Percentiles rank a stretch among this genome's conserved stretches.
These are phyloP conservation scores for Hipposideros armiger DNA, from an alignment of 2,113 vertebrate genomes.

Conservation along the genomic window DNA sequence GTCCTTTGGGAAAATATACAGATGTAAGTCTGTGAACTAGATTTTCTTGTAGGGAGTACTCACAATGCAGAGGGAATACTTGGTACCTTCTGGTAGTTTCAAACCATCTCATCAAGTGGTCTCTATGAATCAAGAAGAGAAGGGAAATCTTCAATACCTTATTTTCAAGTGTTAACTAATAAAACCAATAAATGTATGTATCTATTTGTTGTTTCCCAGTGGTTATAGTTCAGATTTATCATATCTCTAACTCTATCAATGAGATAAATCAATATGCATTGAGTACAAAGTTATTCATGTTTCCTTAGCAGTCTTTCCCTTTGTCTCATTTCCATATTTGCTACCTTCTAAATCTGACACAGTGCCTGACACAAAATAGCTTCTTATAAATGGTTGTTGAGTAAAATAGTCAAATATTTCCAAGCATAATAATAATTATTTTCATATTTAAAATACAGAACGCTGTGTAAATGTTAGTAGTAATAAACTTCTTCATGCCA, in stretches of 20 bases:
- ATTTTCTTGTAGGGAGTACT: background rate
- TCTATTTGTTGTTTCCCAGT: background rate
- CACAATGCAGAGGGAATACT: background rate
- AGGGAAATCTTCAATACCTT: background rate
- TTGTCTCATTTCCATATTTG: background rate
- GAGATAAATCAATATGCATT: background rate
- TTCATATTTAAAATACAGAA: conserved; percentile 13
- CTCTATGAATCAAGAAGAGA: background rate
- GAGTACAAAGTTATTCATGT: background rate
- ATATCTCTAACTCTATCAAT: background rate
- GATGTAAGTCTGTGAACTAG: background rate
- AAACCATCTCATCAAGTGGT: background rate
- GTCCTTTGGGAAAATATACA: background rate
- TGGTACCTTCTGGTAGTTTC: background rate
- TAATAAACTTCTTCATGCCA: background rate
- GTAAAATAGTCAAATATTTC: background rate
- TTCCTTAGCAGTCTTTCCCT: background rate
- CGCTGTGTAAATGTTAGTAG: background rate
- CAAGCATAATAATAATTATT: background rate
- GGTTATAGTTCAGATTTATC: background rate
- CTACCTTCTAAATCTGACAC: background rate
- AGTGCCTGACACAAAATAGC: background rate
- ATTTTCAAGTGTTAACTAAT: background rate
- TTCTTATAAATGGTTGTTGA: background rate
- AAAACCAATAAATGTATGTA: background rate